Conservation (phyloP, 2,888 invertebrate species). For the Tupiocoris notatus region DNA sequence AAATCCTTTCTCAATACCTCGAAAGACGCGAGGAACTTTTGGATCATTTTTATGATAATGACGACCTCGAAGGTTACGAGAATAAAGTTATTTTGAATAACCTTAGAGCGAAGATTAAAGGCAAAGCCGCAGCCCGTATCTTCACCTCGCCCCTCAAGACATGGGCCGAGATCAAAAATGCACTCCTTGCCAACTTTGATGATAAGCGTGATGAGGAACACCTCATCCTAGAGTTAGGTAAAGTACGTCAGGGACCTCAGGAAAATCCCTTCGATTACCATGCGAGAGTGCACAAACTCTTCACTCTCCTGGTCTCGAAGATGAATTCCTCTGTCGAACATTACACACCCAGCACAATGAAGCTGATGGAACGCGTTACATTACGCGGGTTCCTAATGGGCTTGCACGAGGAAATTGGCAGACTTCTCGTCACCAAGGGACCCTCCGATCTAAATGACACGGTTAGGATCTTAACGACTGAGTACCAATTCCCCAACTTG, state of each 20-base stretch:
- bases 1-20: background rate
- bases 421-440: conserved; percentile 2
- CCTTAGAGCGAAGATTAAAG: conserved; percentile 3
- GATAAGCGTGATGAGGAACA: conserved; percentile 16
- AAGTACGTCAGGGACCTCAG: background rate
- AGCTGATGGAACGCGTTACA: conserved; percentile 4
- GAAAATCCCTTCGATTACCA: conserved; percentile 19
- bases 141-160: background rate
- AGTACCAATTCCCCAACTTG: conserved; percentile 4
- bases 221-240: background rate
- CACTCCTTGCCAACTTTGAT: conserved; percentile 1
- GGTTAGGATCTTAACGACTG: conserved; percentile 6
- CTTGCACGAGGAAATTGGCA: conserved; percentile 1
- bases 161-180: conserved; percentile 7
- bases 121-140: background rate
- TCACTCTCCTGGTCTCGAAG: background rate
- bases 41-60: background rate
- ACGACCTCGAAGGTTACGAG: background rate
- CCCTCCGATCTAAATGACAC: conserved; percentile 11
- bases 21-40: conserved; percentile 16
- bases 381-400: conserved; percentile 4
- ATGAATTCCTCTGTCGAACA: background rate
- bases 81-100: background rate
- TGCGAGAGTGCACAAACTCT: background rate
- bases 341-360: background rate